These are phyloP conservation scores for Syngnathoides biaculeatus DNA, from an alignment of 2,113 vertebrate species.

Conservation along the genomic window DNA sequence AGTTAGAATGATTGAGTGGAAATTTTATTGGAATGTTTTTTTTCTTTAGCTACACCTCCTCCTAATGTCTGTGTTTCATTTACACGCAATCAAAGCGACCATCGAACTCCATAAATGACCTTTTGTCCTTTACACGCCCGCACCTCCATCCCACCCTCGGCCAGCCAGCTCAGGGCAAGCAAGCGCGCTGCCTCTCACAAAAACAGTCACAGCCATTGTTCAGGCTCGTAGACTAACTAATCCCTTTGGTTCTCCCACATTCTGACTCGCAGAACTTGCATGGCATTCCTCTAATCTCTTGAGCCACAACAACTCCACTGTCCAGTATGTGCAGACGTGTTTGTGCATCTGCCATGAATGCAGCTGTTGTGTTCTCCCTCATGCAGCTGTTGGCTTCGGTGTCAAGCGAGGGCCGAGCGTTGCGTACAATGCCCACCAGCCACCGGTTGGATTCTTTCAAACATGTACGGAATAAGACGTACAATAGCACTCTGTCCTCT, in stretches of 20 bases:
- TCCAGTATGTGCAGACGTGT: conserved; percentile 41
- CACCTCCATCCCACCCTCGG: conserved; percentile 45
- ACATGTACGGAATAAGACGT: conserved; percentile 8
- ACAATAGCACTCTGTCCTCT: conserved; percentile 27
- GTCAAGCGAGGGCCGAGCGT: conserved; percentile 21
- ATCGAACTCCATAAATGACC: conserved; percentile 47
- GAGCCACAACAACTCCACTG: conserved; percentile 58
- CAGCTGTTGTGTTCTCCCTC: conserved; percentile 48
- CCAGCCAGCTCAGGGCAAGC: conserved; percentile 33
- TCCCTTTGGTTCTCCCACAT: conserved; percentile 45
- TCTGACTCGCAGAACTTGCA: conserved; percentile 43
- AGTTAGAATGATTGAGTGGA: not conserved
- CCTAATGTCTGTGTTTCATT: conserved; percentile 39
- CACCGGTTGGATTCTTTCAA: conserved; percentile 1
- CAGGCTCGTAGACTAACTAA: conserved; percentile 41
- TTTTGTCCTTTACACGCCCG: conserved; percentile 46
- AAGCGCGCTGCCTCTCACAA: conserved; percentile 20
- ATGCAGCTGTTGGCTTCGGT: conserved; percentile 61
- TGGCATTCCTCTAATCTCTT: conserved; percentile 57
- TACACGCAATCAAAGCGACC: conserved; percentile 50
- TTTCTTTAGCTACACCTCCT: not conserved
- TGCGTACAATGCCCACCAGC: conserved; percentile 28
- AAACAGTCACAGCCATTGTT: conserved; percentile 54
- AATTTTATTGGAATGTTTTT: not conserved
- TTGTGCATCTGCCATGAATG: conserved; percentile 50